Conservation (phyloP, 2,888 invertebrate genomes). For the Harpalus rufipes region DNA sequence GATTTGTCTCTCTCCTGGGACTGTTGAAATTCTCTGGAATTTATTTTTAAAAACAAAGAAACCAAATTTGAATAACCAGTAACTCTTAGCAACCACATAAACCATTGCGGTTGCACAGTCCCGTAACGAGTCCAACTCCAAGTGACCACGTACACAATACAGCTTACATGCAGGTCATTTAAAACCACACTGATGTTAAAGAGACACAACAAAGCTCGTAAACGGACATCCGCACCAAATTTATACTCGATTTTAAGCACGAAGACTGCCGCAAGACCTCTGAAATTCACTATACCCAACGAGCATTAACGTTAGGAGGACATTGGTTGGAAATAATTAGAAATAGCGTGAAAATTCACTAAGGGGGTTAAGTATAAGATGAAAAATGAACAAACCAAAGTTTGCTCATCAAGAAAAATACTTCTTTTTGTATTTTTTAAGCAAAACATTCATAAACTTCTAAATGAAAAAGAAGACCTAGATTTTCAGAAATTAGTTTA, state of each 20-base stretch:
- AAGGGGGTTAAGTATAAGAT: too few relatives aligned
- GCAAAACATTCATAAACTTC: too few relatives aligned
- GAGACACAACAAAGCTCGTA: conserved; percentile 61
- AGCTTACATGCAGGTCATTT: conserved; percentile 39
- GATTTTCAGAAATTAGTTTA: too few relatives aligned
- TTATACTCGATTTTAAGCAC: conserved; percentile 52
- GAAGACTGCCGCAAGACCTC: conserved; percentile 36
- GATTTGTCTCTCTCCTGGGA: too few relatives aligned
- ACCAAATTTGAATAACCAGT: conserved; percentile 36
- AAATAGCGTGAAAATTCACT: too few relatives aligned
- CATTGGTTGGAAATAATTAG: neutral
- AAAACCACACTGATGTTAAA: conserved; percentile 61
- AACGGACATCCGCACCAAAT: conserved; percentile 59
- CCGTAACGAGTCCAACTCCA: conserved; percentile 10
- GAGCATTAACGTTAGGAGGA: neutral
- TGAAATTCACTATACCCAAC: neutral
- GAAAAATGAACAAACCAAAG: too few relatives aligned
- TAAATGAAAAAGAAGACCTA: too few relatives aligned
- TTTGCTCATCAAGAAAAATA: too few relatives aligned
- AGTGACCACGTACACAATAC: conserved; percentile 40
- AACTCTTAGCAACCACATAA: neutral
- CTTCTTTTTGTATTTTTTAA: too few relatives aligned
- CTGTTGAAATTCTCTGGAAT: too few relatives aligned
- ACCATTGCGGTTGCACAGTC: conserved; percentile 19
- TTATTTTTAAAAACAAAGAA: neutral